These are phyloP conservation scores for Chelonoidis abingdonii DNA, from an alignment of 2,113 vertebrate genomes.

Conservation along the genomic window DNA sequence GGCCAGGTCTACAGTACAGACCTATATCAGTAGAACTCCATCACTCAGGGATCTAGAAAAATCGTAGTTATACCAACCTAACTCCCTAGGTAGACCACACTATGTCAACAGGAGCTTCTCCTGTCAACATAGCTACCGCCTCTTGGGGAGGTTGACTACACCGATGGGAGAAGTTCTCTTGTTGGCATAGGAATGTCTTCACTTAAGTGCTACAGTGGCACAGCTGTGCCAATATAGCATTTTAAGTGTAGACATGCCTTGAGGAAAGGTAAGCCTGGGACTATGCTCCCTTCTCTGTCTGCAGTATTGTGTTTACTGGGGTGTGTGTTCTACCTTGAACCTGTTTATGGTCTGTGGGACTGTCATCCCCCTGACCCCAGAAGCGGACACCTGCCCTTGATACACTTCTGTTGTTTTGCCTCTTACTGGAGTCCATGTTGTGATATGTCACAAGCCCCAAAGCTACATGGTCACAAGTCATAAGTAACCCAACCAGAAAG, in stretches of 20 bases:
- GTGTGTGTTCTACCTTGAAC: not conserved
- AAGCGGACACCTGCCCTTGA: not conserved
- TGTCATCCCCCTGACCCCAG: not conserved
- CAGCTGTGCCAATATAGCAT: not conserved
- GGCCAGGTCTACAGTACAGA: no score
- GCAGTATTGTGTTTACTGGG: not conserved
- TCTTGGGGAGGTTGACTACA: no score
- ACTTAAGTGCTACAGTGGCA: not conserved
- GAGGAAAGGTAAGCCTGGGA: no score
- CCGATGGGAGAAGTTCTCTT: no score
- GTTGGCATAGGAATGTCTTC: not conserved
- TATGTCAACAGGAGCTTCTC: no score
- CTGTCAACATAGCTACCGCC: no score
- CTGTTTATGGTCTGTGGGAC: not conserved
- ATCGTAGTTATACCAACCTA: no score
- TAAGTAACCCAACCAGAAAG: not conserved
- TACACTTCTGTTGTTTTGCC: not conserved
- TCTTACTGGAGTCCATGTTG: not conserved
- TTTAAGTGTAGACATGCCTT: not conserved
- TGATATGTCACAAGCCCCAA: not conserved
- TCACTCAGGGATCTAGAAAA: not conserved
- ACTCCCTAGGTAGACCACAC: no score
- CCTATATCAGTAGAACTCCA: no score
- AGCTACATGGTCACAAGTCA: not conserved
- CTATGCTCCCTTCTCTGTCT: not conserved